Percentiles rank a stretch among this genome's conserved stretches.
phyloP scores from a whole-genome alignment of 2,888 invertebrate genomes.

The Harpagoxenus sublaevis region DNA sequence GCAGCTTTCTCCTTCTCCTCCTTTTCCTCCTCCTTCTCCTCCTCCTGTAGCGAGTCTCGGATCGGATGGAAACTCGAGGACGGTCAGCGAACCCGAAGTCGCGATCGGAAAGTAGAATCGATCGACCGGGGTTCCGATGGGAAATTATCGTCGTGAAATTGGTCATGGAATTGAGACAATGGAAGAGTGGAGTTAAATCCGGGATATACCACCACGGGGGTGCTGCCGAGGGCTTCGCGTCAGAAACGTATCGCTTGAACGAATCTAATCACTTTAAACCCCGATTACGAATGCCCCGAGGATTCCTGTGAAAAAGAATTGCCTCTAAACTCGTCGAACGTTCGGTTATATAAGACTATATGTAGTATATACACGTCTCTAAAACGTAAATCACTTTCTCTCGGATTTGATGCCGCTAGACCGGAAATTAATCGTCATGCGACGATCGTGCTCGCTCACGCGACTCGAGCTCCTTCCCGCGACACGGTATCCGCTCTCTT shows the following conservation, averaged over 20 bases:
- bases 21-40: too few relatives aligned
- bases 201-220: slow-evolving; percentile 20
- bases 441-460: slow-evolving; percentile 41
- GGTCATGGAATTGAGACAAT: slow-evolving; percentile 25
- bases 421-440: slow-evolving; percentile 41
- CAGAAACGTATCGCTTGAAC: neutral
- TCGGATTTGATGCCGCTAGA: slow-evolving; percentile 5
- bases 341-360: slow-evolving; percentile 4
- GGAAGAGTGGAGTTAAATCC: slow-evolving; percentile 20
- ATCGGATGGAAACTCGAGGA: slow-evolving; percentile 6
- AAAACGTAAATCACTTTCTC: slow-evolving; percentile 26
- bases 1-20: neutral
- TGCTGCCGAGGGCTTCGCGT: neutral
- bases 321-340: neutral
- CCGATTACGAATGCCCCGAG: slow-evolving; percentile 3
- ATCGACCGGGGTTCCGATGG: slow-evolving; percentile 34
- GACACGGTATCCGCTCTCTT: slow-evolving; percentile 18
- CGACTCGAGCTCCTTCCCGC: slow-evolving; percentile 34
- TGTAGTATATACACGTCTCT: neutral
- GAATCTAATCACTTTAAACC: slow-evolving; percentile 11
- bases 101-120: slow-evolving; percentile 25
- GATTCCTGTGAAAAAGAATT: slow-evolving; percentile 12
- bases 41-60: neutral
- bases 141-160: slow-evolving; percentile 44
- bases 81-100: neutral